These are phyloP conservation scores for Psittacula derbiana DNA, from an alignment of 2,797 vertebrate genomes.

Conservation along the genomic window DNA sequence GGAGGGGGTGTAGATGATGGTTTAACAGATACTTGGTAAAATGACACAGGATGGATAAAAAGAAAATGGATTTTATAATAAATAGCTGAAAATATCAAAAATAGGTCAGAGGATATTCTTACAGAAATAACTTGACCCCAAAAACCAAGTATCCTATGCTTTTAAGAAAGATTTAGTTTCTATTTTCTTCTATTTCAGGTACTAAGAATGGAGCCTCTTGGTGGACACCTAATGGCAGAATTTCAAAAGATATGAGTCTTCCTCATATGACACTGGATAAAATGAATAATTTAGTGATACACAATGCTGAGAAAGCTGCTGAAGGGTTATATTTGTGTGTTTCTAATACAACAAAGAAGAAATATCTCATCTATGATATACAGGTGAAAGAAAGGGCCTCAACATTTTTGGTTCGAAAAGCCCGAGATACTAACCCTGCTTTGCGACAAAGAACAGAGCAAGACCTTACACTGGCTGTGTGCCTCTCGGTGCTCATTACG, in stretches of 20 bases:
- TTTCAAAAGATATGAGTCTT: slow-evolving; percentile 23
- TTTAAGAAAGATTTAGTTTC: neutral
- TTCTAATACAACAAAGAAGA: slow-evolving; percentile 49
- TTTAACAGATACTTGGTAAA: neutral
- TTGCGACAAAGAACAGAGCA: neutral
- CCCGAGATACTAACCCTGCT: neutral
- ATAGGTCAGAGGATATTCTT: neutral
- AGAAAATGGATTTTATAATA: neutral
- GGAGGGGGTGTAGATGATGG: rapidly evolving
- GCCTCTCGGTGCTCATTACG: slow-evolving; percentile 85
- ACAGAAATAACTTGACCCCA: neutral
- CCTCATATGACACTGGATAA: neutral
- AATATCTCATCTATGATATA: slow-evolving; percentile 68
- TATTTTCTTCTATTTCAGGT: slow-evolving; percentile 35
- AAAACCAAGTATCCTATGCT: neutral
- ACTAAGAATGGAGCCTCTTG: slow-evolving; percentile 8
- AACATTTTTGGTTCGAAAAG: slow-evolving; percentile 41
- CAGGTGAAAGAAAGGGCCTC: slow-evolving; percentile 53
- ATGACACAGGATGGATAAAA: neutral
- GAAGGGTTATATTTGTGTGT: slow-evolving; percentile 75
- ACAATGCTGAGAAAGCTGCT: slow-evolving; percentile 52
- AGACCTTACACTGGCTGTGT: slow-evolving; percentile 80
- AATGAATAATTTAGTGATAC: slow-evolving; percentile 63
- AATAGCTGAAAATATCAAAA: neutral
- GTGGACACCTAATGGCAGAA: slow-evolving; percentile 79